phyloP scores from a whole-genome alignment of 2,888 invertebrate species.

The Eupithecia vulgata region DNA sequence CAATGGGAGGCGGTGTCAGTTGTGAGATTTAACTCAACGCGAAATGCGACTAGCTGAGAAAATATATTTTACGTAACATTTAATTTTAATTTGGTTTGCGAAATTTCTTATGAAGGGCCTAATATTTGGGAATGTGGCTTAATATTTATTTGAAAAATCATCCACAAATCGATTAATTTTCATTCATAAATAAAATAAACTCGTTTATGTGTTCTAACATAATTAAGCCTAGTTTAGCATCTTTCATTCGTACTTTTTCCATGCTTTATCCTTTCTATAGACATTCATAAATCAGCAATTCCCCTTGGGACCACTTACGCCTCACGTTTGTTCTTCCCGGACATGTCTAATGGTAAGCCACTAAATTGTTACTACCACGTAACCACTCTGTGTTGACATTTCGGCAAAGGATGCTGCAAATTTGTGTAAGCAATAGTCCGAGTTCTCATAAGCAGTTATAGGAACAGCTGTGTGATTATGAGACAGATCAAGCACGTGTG shows the following conservation, averaged over 20 bases:
- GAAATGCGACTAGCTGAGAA: background rate
- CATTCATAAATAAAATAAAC: background rate
- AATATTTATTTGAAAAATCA: background rate
- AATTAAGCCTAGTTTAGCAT: background rate
- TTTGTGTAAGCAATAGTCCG: slow-evolving; percentile 12
- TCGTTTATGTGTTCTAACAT: background rate
- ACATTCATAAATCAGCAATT: slow-evolving; percentile 53
- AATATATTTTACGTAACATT: background rate
- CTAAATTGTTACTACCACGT: slow-evolving; percentile 42
- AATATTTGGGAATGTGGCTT: too few relatives aligned
- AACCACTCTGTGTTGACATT: slow-evolving; percentile 17
- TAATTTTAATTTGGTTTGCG: background rate
- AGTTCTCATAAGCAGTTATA: background rate
- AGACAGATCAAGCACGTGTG: background rate
- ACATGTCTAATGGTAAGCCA: slow-evolving; percentile 35
- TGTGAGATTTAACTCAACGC: background rate
- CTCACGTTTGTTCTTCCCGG: slow-evolving; percentile 57
- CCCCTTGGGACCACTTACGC: slow-evolving; percentile 56
- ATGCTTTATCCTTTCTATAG: slow-evolving; percentile 23
- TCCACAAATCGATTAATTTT: background rate
- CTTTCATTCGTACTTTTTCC: background rate
- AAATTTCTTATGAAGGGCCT: background rate
- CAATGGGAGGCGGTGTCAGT: slow-evolving; percentile 8
- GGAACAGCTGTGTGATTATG: background rate
- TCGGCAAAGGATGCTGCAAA: slow-evolving; percentile 22